Evolutionary conservation across 2,113 vertebrate genomes (phyloP), one percentile per base, ranked within the genome.

Genomic region (Coracopsis vasa): DNA sequence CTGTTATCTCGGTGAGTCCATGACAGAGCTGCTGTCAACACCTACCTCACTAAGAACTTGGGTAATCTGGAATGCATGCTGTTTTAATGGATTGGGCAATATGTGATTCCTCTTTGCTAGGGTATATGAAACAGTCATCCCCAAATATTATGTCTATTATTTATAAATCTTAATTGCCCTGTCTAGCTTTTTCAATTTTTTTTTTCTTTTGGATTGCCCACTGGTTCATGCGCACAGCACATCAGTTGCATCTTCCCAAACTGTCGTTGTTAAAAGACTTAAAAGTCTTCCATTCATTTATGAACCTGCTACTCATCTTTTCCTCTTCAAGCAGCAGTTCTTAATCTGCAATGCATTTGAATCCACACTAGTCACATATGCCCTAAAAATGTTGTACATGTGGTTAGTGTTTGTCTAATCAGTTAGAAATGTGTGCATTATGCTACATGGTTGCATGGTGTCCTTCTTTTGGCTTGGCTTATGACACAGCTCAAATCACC

Each of bases 361-460:
- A 48, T 48, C 17, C 16, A 2, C 56, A 6, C 11, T 37, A 27
- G 15, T 90, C 21, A 42, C 24, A 9, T 51, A 31, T 7, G 16
- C 18, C 44, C 82, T 12, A 37, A 93, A 84, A 80, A 69, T 14
- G 7, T 16, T 47, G 15, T 11, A 3, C 45, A 1, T 53, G 5
- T 48, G 80, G 35, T 60, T 56, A 69, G 37, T 28, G 33, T 73
- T 77, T 82, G 28, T 69, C 21, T 80, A 19, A 39, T 42, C 1
- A 2, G 9, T 44, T 60, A 41, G 8, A 60, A 6, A 7, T 0
- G 0, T 31, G 25, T 60, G 33, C 10, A 69, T 25, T 41, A 10
- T 87, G 72, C 33, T 37, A 16, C 44, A 17, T 6, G 1, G 67
- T 86, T 69, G 13, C 1, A 0, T 45, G 37, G 12, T 23, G 23